phyloP scores from a whole-genome alignment of 1,140 invertebrate genomes.

The Drosophila ananassae region DNA sequence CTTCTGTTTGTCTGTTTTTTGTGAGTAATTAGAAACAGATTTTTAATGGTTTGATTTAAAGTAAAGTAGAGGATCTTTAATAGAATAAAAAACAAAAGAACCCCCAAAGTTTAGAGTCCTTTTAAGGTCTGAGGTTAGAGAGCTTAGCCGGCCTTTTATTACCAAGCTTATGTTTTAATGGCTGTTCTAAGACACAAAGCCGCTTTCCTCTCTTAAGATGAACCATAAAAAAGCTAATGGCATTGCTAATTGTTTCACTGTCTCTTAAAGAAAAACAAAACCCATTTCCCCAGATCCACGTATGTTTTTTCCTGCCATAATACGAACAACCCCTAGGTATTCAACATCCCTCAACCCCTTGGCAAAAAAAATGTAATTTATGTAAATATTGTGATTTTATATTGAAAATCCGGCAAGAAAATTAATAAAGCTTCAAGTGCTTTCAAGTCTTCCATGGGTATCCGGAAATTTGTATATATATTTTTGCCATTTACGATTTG shows the following conservation, averaged over 20 bases:
- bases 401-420: constrained; percentile 14
- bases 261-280: not conserved
- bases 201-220: not conserved
- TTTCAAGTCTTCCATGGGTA: not conserved
- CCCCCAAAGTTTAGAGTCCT: not conserved
- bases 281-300: not conserved
- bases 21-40: constrained; percentile 27
- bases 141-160: constrained; percentile 8
- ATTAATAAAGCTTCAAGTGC: constrained; percentile 34
- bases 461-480: not conserved
- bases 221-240: constrained; percentile 12
- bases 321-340: too few species aligned
- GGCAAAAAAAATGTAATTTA: not conserved
- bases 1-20: not conserved
- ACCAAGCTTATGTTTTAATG: constrained; percentile 19
- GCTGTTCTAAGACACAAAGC: not conserved
- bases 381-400: not conserved
- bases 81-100: not conserved
- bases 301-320: not conserved
- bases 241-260: constrained; percentile 14
- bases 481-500: constrained; percentile 14
- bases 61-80: not conserved
- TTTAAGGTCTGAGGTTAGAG: not conserved
- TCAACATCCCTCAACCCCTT: not conserved
- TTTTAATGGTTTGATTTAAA: not conserved